Conservation (phyloP, 2,797 vertebrate species). For the Astyanax mexicanus region DNA sequence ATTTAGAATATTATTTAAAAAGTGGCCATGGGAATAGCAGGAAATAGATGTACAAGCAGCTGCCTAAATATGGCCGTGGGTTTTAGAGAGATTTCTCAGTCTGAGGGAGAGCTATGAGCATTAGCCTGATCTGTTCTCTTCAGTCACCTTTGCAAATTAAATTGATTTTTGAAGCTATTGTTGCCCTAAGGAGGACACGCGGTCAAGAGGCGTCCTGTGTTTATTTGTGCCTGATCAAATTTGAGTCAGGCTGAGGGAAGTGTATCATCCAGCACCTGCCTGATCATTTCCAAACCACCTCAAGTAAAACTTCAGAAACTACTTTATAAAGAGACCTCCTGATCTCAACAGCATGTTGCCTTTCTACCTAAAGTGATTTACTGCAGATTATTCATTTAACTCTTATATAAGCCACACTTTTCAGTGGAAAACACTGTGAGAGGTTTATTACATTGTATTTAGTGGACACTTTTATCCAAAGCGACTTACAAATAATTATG, state of each 20-base stretch:
- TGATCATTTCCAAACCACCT: neutral
- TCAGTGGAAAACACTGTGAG: no score
- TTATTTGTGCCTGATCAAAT: slow-evolving; percentile 38
- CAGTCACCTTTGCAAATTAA: slow-evolving; percentile 43
- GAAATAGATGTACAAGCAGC: neutral
- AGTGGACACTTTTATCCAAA: no score
- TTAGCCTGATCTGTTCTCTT: slow-evolving; percentile 21
- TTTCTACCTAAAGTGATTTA: neutral
- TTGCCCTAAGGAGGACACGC: slow-evolving; percentile 14
- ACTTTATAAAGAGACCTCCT: neutral
- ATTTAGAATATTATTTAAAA: neutral
- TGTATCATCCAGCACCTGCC: neutral
- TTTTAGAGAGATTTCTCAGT: neutral
- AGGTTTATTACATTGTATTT: no score
- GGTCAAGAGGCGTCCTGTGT: neutral
- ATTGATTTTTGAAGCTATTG: slow-evolving; percentile 37
- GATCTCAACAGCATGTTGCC: neutral
- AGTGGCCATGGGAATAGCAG: neutral
- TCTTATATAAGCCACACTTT: no score
- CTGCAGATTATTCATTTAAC: no score
- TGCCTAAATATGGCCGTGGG: neutral
- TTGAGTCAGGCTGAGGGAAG: slow-evolving; percentile 22
- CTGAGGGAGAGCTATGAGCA: slow-evolving; percentile 9
- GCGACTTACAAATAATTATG: no score
- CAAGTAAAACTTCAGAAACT: neutral